Evolutionary conservation across 2,888 invertebrate species (phyloP).

Genomic region (Phragmatobia fuliginosa): DNA sequence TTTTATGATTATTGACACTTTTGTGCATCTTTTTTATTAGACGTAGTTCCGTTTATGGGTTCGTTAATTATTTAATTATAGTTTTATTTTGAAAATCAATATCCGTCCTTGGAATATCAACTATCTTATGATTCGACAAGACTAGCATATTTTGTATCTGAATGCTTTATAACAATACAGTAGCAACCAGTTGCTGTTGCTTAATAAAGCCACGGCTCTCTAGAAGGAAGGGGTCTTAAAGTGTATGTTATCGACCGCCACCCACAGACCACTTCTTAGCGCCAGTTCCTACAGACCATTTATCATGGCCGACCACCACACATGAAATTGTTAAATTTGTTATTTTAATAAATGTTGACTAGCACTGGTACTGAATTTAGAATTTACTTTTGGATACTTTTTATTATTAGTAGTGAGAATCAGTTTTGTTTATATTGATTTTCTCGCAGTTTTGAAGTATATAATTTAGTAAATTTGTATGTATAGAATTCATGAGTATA

Average conservation of each 20-base stretch:
- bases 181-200: slow-evolving; percentile 20
- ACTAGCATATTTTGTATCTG: background rate
- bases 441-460: background rate
- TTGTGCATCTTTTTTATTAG: background rate
- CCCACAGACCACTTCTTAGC: slow-evolving; percentile 77
- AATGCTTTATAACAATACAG: background rate
- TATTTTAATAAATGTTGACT: background rate
- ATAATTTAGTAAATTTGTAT: background rate
- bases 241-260: slow-evolving; percentile 78
- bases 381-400: background rate
- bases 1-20: background rate
- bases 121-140: background rate
- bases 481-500: background rate
- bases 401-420: background rate
- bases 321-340: slow-evolving; percentile 10
- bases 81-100: too few species aligned
- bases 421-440: background rate
- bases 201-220: slow-evolving; percentile 21
- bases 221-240: slow-evolving; percentile 65
- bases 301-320: slow-evolving; percentile 75
- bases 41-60: background rate
- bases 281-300: slow-evolving; percentile 76
- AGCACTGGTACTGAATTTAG: background rate
- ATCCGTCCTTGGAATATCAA: too few species aligned
- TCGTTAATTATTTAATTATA: too few species aligned